Evolutionary conservation across 2,113 vertebrate genomes (phyloP).

Genomic region (Delphinapterus leucas): DNA sequence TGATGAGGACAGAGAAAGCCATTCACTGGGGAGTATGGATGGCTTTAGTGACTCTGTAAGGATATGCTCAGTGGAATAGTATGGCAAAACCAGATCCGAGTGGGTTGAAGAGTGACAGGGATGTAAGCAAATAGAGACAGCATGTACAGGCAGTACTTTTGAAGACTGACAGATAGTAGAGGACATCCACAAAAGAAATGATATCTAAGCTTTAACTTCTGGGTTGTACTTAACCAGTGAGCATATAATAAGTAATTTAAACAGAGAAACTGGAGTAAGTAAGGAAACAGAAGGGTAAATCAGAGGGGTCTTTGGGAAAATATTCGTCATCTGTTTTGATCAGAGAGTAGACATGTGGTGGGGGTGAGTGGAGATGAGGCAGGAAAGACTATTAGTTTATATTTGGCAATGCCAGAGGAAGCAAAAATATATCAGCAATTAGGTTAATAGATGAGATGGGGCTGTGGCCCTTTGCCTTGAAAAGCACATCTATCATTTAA

Average conservation of each 20-base stretch:
- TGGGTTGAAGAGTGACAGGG: neutral
- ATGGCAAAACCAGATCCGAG: neutral
- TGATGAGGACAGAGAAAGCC: neutral
- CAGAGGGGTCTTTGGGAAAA: neutral
- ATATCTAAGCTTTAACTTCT: neutral
- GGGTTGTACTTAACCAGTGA: neutral
- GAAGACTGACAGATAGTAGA: neutral
- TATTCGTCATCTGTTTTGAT: neutral
- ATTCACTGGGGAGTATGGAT: neutral
- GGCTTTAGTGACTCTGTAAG: neutral
- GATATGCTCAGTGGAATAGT: neutral
- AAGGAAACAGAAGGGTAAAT: neutral
- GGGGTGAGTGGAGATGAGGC: neutral
- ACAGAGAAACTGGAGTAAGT: neutral
- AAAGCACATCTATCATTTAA: slow-evolving; percentile 42
- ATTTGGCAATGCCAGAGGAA: neutral
- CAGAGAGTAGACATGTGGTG: neutral
- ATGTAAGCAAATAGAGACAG: neutral
- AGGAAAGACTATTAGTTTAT: neutral
- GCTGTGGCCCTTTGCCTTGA: neutral
- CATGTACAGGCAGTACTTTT: neutral
- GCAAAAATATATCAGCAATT: neutral
- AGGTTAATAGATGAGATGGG: neutral
- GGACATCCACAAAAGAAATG: neutral
- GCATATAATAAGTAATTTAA: neutral